These are phyloP conservation scores for Lasioglossum morio DNA, from an alignment of 2,888 invertebrate species.

Conservation along the genomic window DNA sequence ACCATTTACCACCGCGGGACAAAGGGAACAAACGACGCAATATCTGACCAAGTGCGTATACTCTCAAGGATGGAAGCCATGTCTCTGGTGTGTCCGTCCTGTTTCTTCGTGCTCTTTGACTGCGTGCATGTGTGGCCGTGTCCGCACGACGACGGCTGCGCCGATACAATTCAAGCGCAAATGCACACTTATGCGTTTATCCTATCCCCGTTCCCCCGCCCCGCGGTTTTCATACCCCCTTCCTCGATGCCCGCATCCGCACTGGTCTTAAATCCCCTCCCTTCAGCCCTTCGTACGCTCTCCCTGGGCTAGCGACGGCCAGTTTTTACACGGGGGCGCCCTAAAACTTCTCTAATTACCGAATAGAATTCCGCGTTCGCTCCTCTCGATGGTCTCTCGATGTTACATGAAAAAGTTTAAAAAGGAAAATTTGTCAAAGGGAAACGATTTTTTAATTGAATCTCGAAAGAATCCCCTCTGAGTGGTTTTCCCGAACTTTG, in stretches of 20 bases:
- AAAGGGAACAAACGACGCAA: slow-evolving; percentile 69
- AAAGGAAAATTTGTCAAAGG: background rate
- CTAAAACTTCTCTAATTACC: background rate
- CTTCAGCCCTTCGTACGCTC: slow-evolving; percentile 22
- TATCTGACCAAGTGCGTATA: slow-evolving; percentile 63
- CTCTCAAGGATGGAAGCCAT: slow-evolving; percentile 71
- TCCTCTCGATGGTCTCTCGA: background rate
- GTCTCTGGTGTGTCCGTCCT: slow-evolving; percentile 55
- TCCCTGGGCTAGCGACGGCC: slow-evolving; percentile 4
- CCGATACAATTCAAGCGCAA: slow-evolving; percentile 64
- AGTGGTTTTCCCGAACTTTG: background rate
- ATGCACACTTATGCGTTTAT: slow-evolving; percentile 59
- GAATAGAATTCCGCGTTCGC: background rate
- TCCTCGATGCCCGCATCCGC: slow-evolving; percentile 46
- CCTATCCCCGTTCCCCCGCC: slow-evolving; percentile 8
- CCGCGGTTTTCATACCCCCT: slow-evolving; percentile 32
- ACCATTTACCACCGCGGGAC: slow-evolving; percentile 29
- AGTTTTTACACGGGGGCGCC: slow-evolving; percentile 10
- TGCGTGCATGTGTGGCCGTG: slow-evolving; percentile 42
- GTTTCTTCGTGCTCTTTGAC: slow-evolving; percentile 57
- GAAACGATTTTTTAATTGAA: background rate
- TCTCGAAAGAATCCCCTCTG: background rate
- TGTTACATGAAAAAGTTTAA: background rate
- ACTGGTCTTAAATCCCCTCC: slow-evolving; percentile 37
- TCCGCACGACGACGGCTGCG: slow-evolving; percentile 60